These are phyloP conservation scores for Rhinichthys klamathensis DNA, from an alignment of 2,113 vertebrate species.

Conservation along the genomic window DNA sequence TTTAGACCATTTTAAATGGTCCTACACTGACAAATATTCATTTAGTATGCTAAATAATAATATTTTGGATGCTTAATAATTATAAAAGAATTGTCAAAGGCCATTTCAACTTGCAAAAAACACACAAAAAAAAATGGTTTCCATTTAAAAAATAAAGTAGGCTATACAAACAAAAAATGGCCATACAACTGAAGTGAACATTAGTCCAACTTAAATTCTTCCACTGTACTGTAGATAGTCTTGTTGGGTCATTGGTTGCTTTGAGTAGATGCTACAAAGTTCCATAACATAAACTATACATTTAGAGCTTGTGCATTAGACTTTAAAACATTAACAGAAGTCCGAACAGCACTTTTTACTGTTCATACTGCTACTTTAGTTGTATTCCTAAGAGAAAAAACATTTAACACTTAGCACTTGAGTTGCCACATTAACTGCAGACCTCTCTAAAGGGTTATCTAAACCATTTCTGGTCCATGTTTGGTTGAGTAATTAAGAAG, in stretches of 20 bases:
- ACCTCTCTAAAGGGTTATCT: conserved; percentile 39
- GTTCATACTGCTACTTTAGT: background rate
- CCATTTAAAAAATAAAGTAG: background rate
- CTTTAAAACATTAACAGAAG: background rate
- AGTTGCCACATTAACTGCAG: conserved; percentile 12
- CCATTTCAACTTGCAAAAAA: background rate
- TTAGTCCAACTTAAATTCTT: too few species aligned
- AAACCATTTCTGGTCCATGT: conserved; percentile 27
- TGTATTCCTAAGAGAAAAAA: background rate
- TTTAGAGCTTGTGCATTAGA: background rate
- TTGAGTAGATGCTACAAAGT: background rate
- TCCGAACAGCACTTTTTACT: background rate
- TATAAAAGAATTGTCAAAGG: background rate
- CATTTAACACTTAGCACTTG: conserved; percentile 17
- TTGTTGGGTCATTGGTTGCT: background rate
- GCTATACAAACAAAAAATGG: background rate
- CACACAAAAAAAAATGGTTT: background rate
- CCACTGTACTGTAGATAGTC: background rate
- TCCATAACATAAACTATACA: background rate
- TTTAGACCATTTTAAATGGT: too few species aligned
- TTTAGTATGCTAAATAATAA: too few species aligned
- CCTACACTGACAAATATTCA: background rate
- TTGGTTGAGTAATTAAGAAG: conserved; percentile 54
- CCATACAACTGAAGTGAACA: background rate
- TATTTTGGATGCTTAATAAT: background rate